Evolutionary conservation across 2,888 invertebrate species (phyloP).

Genomic region (Diarsia mendica): DNA sequence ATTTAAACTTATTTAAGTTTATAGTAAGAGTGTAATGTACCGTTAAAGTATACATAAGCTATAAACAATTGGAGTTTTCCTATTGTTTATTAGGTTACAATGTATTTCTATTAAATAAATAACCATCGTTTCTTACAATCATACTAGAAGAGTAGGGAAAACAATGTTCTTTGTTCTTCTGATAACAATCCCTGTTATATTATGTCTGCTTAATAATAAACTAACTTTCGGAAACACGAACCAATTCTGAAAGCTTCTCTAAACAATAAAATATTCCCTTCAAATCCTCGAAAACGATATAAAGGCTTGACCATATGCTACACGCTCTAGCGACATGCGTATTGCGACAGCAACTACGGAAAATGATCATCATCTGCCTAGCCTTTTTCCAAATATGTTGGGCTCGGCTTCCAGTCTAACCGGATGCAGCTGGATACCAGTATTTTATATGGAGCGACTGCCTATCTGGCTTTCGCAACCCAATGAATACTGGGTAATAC

Average conservation of each 20-base stretch:
- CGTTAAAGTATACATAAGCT: too few species aligned
- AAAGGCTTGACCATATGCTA: not conserved
- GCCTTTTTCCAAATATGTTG: too few species aligned
- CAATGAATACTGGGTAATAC: too few species aligned
- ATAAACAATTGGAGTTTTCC: too few species aligned
- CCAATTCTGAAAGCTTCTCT: constrained; percentile 19
- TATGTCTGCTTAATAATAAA: constrained; percentile 27
- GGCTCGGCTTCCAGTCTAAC: too few species aligned
- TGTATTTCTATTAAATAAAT: not conserved
- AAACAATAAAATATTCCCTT: constrained; percentile 22
- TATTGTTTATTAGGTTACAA: too few species aligned
- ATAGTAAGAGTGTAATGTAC: too few species aligned
- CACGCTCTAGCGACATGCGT: not conserved
- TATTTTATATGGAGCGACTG: too few species aligned
- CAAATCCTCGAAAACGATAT: constrained; percentile 27
- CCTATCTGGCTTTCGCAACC: too few species aligned
- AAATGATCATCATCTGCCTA: too few species aligned
- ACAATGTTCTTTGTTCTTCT: not conserved
- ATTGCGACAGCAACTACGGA: not conserved
- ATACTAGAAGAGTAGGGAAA: not conserved
- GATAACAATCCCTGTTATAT: constrained; percentile 9
- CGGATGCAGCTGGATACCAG: too few species aligned
- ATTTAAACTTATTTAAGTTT: too few species aligned
- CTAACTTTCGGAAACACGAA: constrained; percentile 6
- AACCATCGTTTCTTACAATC: not conserved